Conservation (phyloP, 2,797 vertebrate genomes). For the Streptopelia turtur region DNA sequence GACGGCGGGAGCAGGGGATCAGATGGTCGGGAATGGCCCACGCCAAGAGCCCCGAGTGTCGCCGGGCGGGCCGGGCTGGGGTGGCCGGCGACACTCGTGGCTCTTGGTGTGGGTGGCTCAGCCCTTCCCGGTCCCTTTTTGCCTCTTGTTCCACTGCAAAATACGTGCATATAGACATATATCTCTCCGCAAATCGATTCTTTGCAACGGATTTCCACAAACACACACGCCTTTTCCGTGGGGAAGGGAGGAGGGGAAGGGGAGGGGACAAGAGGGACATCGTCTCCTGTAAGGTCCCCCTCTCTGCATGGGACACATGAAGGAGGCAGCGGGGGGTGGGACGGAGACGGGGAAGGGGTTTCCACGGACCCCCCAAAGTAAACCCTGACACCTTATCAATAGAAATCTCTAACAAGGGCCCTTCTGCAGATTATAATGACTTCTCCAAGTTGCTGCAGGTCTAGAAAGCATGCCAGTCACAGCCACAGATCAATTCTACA, state of each 20-base stretch:
- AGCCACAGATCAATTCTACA: constrained; percentile 73
- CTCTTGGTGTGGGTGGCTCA: too few relatives aligned
- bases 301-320: too few relatives aligned
- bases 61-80: not conserved
- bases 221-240: not conserved
- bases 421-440: constrained; percentile 65
- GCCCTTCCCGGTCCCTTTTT: not conserved
- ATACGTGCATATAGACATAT: accelerated
- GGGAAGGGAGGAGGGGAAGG: constrained; percentile 2
- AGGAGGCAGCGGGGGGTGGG: not conserved
- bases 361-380: not conserved
- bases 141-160: not conserved
- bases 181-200: not conserved
- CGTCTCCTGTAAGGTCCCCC: not conserved
- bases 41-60: not conserved
- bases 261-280: not conserved
- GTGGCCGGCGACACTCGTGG: not conserved
- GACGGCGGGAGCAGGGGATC: not conserved
- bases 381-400: constrained; percentile 72
- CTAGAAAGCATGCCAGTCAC: constrained; percentile 70
- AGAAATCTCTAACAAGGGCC: constrained; percentile 59
- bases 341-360: not conserved
- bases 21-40: not conserved
- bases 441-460: constrained; percentile 68
- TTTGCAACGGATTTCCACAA: not conserved